A percentile compares a stretch with the other conserved stretches of the same genome.
Evolutionary conservation across 2,113 vertebrate species (phyloP).

Genomic region (Mola mola): DNA sequence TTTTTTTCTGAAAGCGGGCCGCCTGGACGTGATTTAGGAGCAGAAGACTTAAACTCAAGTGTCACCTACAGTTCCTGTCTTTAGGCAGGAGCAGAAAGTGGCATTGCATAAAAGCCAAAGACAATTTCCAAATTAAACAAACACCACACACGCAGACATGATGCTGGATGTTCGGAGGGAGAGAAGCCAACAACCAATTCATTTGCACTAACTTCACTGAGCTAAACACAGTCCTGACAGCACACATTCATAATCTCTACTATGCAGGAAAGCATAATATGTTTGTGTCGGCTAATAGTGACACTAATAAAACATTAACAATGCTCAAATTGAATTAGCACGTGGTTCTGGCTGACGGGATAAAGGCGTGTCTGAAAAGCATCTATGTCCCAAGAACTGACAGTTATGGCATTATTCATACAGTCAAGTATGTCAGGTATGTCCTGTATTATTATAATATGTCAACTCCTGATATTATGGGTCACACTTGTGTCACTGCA

Average conservation of each 20-base stretch:
- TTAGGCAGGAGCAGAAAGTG: too few species aligned
- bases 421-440: constrained; percentile 30
- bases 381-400: background rate
- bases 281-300: background rate
- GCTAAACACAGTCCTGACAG: background rate
- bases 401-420: constrained; percentile 17
- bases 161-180: background rate
- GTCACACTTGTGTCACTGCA: too few species aligned
- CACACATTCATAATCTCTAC: background rate
- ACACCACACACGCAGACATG: background rate
- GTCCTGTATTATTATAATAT: constrained; percentile 1
- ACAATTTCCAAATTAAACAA: too few species aligned
- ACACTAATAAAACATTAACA: too few species aligned
- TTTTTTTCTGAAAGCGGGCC: constrained; percentile 14
- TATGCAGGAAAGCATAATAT: background rate
- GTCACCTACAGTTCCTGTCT: constrained; percentile 7
- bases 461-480: too few species aligned
- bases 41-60: constrained; percentile 6
- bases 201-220: background rate
- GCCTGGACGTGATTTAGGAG: constrained; percentile 3
- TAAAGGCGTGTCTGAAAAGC: constrained; percentile 9
- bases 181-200: background rate
- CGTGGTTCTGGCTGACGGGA: too few species aligned
- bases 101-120: background rate
- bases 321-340: too few species aligned